Evolutionary conservation across 23 tunicate species (phyloP).

Genomic region (Corella eumyota): DNA sequence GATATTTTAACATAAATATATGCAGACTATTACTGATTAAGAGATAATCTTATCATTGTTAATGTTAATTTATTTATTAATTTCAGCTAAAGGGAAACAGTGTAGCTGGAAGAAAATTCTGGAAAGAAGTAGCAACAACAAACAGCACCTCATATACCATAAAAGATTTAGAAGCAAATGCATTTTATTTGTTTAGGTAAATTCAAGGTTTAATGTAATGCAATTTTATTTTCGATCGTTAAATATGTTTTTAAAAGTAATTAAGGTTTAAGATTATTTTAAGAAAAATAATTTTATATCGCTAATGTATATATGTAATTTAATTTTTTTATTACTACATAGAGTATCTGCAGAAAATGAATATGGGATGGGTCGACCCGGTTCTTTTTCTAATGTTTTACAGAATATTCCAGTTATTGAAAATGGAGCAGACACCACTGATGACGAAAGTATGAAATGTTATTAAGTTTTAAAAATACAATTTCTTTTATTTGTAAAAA

Average conservation of each 20-base stretch:
- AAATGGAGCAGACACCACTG: slow-evolving; percentile 57
- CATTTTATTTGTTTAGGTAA: slow-evolving; percentile 42
- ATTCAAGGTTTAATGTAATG: background rate
- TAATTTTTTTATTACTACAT: background rate
- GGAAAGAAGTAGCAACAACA: slow-evolving; percentile 46
- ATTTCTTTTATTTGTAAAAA: too few relatives aligned
- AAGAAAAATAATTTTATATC: too few relatives aligned
- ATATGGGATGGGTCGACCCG: slow-evolving; percentile 57
- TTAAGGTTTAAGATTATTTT: too few relatives aligned
- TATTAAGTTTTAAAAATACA: too few relatives aligned
- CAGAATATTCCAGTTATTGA: slow-evolving; percentile 15
- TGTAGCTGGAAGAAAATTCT: slow-evolving; percentile 3
- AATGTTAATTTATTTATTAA: too few relatives aligned
- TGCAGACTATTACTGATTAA: too few relatives aligned
- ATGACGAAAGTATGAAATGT: slow-evolving; percentile 31
- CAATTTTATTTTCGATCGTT: too few relatives aligned
- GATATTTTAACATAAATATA: too few relatives aligned
- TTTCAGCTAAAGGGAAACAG: slow-evolving; percentile 7
- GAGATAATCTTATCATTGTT: too few relatives aligned
- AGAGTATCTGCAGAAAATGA: slow-evolving; percentile 49
- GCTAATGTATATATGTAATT: too few relatives aligned
- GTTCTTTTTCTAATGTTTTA: slow-evolving; percentile 33
- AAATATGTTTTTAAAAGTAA: too few relatives aligned
- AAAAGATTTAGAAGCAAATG: slow-evolving; percentile 26
- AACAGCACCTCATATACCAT: slow-evolving; percentile 65